These are phyloP conservation scores for Petaurus breviceps DNA, from an alignment of 2,113 vertebrate species.

Conservation along the genomic window DNA sequence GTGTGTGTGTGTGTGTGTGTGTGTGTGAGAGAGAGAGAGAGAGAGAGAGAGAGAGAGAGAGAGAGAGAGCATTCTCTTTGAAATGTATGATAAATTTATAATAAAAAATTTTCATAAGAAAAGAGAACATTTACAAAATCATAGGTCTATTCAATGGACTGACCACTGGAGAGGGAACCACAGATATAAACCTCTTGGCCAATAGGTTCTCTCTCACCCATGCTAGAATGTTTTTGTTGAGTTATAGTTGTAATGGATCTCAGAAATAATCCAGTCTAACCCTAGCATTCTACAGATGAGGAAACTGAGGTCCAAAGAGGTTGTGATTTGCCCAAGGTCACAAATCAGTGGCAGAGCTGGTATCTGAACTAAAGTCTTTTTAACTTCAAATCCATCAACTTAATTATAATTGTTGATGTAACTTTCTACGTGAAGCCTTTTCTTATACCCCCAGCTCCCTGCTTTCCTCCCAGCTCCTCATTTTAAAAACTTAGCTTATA, in stretches of 20 bases:
- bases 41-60: too few relatives aligned
- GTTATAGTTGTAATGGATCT: background rate
- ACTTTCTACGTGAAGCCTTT: background rate
- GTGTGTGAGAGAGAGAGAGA: too few relatives aligned
- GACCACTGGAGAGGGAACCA: background rate
- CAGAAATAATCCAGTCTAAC: background rate
- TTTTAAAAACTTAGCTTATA: background rate
- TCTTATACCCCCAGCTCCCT: background rate
- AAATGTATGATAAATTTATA: background rate
- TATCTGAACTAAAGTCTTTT: background rate
- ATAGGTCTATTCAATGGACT: background rate
- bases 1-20: too few relatives aligned
- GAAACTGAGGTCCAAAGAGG: background rate
- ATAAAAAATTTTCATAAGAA: conserved; percentile 33
- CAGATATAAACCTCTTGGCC: background rate
- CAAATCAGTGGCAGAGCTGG: background rate
- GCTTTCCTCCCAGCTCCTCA: background rate
- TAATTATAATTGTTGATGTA: background rate
- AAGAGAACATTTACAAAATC: background rate
- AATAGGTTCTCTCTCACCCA: background rate
- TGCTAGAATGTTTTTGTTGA: background rate
- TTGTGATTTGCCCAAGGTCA: background rate
- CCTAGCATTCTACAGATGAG: background rate
- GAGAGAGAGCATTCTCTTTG: background rate
- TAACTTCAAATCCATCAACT: background rate